These are phyloP conservation scores for Sterrhoptilus dennistouni DNA, from an alignment of 2,113 vertebrate species.

Conservation along the genomic window DNA sequence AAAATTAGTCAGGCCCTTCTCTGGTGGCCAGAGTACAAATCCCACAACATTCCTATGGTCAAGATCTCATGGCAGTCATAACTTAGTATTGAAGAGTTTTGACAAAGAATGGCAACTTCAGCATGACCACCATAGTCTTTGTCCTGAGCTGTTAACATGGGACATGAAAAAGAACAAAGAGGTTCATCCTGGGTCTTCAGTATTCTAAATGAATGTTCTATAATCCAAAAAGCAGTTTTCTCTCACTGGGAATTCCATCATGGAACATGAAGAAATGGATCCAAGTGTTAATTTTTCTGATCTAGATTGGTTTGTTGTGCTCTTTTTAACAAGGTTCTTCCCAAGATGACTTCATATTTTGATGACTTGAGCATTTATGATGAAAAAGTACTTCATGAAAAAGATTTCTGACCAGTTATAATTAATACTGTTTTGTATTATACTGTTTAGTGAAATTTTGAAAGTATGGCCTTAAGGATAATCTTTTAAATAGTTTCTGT, in stretches of 20 bases:
- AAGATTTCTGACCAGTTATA: background rate
- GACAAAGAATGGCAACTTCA: background rate
- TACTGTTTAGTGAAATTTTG: constrained; percentile 27
- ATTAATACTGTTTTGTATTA: constrained; percentile 50
- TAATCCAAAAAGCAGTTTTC: background rate
- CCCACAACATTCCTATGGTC: background rate
- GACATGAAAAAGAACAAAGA: background rate
- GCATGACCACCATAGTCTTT: background rate
- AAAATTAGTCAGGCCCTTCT: background rate
- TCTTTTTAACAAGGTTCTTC: background rate
- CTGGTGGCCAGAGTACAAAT: rapidly evolving
- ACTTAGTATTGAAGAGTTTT: background rate
- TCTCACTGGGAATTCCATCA: background rate
- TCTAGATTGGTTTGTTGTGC: background rate
- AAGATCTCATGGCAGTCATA: background rate
- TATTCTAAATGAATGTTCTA: background rate
- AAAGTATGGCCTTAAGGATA: constrained; percentile 13
- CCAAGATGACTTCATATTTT: background rate
- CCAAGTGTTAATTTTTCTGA: background rate
- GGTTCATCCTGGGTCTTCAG: background rate
- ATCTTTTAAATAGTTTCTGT: constrained; percentile 37
- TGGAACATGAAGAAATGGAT: background rate
- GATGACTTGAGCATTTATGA: background rate
- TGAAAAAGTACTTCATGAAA: background rate
- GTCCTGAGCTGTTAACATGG: background rate